phyloP scores from a whole-genome alignment of 64 coral and sea anemone genomes.

The Cladopsammia gracilis region DNA sequence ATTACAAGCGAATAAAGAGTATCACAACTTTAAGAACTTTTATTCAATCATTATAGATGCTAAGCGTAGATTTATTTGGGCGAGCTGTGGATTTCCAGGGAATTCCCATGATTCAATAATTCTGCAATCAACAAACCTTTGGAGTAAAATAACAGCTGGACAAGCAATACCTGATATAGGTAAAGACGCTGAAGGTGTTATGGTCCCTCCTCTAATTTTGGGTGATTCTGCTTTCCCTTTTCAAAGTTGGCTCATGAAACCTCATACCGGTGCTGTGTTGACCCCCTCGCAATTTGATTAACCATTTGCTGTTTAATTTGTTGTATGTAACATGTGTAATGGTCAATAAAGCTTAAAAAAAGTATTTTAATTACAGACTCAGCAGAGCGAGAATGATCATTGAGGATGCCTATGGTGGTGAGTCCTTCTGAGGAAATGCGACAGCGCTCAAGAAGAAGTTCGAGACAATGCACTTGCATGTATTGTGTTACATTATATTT shows the following conservation, averaged over 20 bases:
- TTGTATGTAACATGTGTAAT: no score
- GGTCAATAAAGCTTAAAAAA: no score
- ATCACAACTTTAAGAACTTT: conserved; percentile 60
- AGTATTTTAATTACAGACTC: conserved; percentile 18
- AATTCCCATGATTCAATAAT: conserved; percentile 57
- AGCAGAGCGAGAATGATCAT: conserved; percentile 16
- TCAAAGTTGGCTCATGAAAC: conserved; percentile 49
- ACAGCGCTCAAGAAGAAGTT: neutral
- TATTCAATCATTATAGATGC: conserved; percentile 44
- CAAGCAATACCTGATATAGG: conserved; percentile 10
- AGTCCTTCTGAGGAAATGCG: conserved; percentile 40
- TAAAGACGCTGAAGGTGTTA: conserved; percentile 4
- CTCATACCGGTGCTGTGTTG: conserved; percentile 9
- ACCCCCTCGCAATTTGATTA: neutral
- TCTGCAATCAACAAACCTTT: conserved; percentile 30
- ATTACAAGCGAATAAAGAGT: neutral
- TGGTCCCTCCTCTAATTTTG: conserved; percentile 32
- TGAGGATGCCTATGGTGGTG: conserved; percentile 36
- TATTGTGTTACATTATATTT: conserved; percentile 46
- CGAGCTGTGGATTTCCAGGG: conserved; percentile 45
- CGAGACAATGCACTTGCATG: conserved; percentile 29
- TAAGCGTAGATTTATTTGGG: conserved; percentile 23
- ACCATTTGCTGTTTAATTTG: no score
- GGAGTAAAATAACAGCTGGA: neutral
- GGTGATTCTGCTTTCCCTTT: conserved; percentile 51